A percentile compares a stretch with the other conserved stretches of the same genome.
These are phyloP conservation scores for Brachirus orientalis DNA, from an alignment of 2,113 vertebrate genomes.

Conservation along the genomic window DNA sequence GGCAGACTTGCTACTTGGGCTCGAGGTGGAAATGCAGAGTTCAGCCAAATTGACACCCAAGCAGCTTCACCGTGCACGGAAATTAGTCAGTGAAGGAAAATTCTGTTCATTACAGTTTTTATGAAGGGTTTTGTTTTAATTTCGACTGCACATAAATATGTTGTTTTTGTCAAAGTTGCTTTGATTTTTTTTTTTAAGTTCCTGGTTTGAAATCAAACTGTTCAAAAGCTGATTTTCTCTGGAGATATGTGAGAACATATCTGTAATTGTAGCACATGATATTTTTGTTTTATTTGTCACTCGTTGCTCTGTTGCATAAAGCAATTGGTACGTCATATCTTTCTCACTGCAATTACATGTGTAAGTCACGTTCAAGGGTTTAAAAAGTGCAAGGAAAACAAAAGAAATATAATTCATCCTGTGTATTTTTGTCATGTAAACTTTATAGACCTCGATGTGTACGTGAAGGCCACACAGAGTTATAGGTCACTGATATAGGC, in stretches of 20 bases:
- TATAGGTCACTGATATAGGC: neutral
- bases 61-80: constrained; percentile 16
- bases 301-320: neutral
- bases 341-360: neutral
- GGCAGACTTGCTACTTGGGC: constrained; percentile 68
- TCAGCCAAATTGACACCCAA: constrained; percentile 30
- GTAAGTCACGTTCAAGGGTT: constrained; percentile 29
- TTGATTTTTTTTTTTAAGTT: neutral
- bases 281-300: neutral
- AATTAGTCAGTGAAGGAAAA: constrained; percentile 14
- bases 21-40: constrained; percentile 16
- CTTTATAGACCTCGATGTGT: neutral
- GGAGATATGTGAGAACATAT: neutral
- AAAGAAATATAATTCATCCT: neutral
- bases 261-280: neutral
- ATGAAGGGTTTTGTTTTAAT: constrained; percentile 1
- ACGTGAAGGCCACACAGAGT: constrained; percentile 12
- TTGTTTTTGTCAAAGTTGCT: neutral
- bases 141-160: neutral
- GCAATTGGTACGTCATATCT: neutral
- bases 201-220: neutral
- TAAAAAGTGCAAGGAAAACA: neutral
- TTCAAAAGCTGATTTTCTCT: neutral
- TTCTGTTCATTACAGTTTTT: constrained; percentile 1
- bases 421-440: constrained; percentile 1